Evolutionary conservation across 2,113 vertebrate species (phyloP).

Genomic region (Hassar affinis): DNA sequence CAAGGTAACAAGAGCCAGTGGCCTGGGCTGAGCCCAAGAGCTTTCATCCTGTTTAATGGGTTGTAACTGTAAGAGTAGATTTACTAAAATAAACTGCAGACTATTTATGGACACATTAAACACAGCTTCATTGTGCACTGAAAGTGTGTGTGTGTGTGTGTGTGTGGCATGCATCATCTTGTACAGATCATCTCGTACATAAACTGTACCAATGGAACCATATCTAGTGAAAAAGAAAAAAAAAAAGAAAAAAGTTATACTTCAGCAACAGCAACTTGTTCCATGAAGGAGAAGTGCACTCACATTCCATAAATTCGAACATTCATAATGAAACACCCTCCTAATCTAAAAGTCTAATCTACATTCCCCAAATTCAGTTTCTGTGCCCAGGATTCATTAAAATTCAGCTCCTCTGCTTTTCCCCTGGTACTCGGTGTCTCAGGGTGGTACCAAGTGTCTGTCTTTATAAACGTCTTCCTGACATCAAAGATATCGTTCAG

Average conservation of each 20-base stretch:
- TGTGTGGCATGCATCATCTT: neutral
- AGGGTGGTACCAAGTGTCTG: slow-evolving; percentile 25
- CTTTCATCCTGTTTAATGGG: neutral
- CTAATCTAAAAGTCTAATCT: slow-evolving; percentile 36
- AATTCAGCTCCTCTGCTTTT: slow-evolving; percentile 44
- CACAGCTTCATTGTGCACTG: neutral
- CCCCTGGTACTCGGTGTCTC: slow-evolving; percentile 34
- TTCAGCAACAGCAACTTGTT: neutral
- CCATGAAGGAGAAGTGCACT: slow-evolving; percentile 19
- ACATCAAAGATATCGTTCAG: slow-evolving; percentile 58
- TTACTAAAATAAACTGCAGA: neutral
- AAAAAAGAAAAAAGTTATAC: neutral
- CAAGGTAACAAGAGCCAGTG: neutral
- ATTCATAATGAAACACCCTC: slow-evolving; percentile 15
- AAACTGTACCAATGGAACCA: too few species aligned
- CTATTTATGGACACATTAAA: neutral
- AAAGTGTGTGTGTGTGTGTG: neutral
- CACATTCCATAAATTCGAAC: neutral
- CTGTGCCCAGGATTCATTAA: slow-evolving; percentile 33
- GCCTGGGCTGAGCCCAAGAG: neutral
- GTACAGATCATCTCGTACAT: neutral
- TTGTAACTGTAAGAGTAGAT: neutral
- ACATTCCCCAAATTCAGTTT: slow-evolving; percentile 16
- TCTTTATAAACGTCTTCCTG: slow-evolving; percentile 45
- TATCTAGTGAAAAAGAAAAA: neutral